phyloP scores from a whole-genome alignment of 2,888 invertebrate species.

The Creontiades dilutus region DNA sequence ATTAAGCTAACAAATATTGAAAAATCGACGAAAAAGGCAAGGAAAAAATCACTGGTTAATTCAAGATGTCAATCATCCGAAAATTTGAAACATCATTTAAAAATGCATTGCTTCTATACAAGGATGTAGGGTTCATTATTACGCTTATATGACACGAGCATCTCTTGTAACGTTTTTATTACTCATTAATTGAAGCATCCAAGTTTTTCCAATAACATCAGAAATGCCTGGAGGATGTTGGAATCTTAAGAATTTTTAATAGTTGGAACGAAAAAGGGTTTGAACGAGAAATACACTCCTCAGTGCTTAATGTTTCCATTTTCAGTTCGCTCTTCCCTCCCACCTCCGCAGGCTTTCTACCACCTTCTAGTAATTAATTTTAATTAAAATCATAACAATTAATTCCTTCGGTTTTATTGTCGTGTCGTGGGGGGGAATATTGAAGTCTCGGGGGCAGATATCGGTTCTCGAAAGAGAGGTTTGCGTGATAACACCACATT shows the following conservation, averaged over 20 bases:
- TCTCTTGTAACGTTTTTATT: no score
- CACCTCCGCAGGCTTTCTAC: neutral
- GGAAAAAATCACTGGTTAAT: no score
- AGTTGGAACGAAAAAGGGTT: neutral
- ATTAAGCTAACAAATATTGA: no score
- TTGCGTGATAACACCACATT: constrained; percentile 70
- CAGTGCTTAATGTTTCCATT: constrained; percentile 41
- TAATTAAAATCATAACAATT: constrained; percentile 70
- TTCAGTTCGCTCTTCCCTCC: constrained; percentile 11
- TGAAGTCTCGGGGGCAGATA: constrained; percentile 54
- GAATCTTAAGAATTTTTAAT: constrained; percentile 25
- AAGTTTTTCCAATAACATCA: neutral
- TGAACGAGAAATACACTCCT: neutral
- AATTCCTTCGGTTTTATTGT: constrained; percentile 63
- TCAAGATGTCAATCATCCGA: no score
- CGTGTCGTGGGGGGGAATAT: constrained; percentile 58
- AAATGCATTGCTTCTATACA: no score
- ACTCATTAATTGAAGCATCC: neutral
- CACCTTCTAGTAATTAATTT: constrained; percentile 63
- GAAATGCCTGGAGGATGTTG: neutral
- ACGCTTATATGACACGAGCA: no score
- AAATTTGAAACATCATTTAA: no score
- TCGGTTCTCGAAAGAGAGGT: constrained; percentile 66
- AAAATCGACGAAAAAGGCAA: no score
- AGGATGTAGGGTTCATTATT: no score